Base-by-base conservation (phyloP, 1,140 invertebrate species). In the Sarcophaga bullata region DNA sequence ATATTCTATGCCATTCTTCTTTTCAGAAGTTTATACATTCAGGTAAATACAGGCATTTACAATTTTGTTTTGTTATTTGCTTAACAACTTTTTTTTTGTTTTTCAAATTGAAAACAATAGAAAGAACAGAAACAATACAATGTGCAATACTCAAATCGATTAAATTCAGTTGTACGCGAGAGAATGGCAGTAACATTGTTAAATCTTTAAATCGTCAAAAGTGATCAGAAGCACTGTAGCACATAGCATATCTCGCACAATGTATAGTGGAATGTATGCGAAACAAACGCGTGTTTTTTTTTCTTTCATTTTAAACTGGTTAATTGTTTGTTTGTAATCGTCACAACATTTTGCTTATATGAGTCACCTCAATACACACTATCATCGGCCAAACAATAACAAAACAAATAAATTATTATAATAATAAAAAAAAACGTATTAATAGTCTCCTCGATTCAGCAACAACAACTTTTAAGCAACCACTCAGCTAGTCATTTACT, bases 281-380 rank as follows among this genome's bases (percentile, higher is more conserved):
- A 37, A 37, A 37, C 25, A 37, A 37, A 37, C 25, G 25, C 25
- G 25, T 37, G 25, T 37, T 37, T 37, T 37, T 37, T 37, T 37
- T 37, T 37, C 4, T 37, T 37, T 37, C 25, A 37, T 37, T 37
- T 37, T 37, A 37, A n/a, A 58, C 54, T 58, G 6, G 54, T 58
- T 58, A n/a, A 13, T 15, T 37, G n/a, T 58, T 7, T 68, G 62
- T 68, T 68, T 68, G n/a, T 68, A 68, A 68, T 68, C 62, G 62
- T 68, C 62, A 68, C 17, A 68, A 25, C n/a, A 62, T 68, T 19
- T 19, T 68, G 62, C 17, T n/a, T 19, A 19, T 68, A 68, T 68
- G 62, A 68, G 62, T 68, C 62, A 68, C 62, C 62, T 68, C 8
- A 68, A 68, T 19, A 52, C 50, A 68, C 62, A 68, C n/a, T 68